Base-by-base conservation (phyloP, 92 coral and sea anemone species). In the Porites cylindrica region DNA sequence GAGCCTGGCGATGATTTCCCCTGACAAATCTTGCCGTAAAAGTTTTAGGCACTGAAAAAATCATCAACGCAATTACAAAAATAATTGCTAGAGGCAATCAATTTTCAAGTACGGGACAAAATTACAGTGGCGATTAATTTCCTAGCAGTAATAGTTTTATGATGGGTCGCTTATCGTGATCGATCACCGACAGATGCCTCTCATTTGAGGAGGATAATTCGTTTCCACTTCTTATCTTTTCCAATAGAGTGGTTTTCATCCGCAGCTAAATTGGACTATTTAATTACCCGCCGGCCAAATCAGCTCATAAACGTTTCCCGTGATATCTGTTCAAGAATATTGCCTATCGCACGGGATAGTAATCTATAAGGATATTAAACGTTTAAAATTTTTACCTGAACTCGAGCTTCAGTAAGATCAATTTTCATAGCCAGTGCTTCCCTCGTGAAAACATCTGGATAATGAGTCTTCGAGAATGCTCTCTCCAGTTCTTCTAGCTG, bases 331-430 rank as follows among this genome's bases (percentile, higher is more conserved):
- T 70, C 83, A 86, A 75, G 77, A 82, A 88, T 83, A 73, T 53
- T 72, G 58, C 18, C 64, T 65, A 52, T 76, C 51, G 51, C 51
- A 20, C n/a, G 14, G 79, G 4, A 18, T 51, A 4, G 47, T 38
- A 38, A 81, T 23, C 74, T 61, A 51, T 32, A 38, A 32, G 13
- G 61, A 56, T 56, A 56, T 56, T 56, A 72, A 38, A 43, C n/a
- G 56, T 43, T 14, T 1, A 50, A 58, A 8, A n/a, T 50, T 19
- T 83, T 77, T 74, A 97, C 99, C 99, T 97, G 99, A 9, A 97
- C 99, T 4, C 99, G 95, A 6, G 99, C 99, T 71, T 97, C 99
- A 3, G 99, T 97, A 56, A 97, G 90, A 85, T 97, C 99, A 76
- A 97, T 97, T 80, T 97, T 97, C 95, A 95, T 68, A 12, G 99